phyloP scores from a whole-genome alignment of 2,113 vertebrate species.

The Lathamus discolor region DNA sequence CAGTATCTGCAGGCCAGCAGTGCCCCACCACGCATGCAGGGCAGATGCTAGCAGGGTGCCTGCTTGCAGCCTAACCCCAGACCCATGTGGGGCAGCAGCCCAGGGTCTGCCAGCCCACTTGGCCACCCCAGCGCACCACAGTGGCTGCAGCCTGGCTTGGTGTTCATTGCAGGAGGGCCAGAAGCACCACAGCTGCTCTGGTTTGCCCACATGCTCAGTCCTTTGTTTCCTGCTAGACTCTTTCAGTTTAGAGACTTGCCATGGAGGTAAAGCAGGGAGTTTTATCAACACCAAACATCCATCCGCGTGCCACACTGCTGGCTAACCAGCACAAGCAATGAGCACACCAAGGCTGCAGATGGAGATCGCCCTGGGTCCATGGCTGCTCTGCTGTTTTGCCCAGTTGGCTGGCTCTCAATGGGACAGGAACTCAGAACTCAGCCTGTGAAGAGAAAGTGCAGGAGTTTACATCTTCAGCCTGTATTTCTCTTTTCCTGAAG shows the following conservation, averaged over 20 bases:
- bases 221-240: neutral
- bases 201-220: neutral
- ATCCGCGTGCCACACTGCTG: neutral
- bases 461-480: neutral
- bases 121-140: neutral
- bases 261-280: neutral
- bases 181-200: neutral
- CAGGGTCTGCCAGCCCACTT: neutral
- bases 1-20: neutral
- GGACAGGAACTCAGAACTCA: neutral
- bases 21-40: accelerated
- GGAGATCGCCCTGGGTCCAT: accelerated
- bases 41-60: neutral
- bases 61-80: neutral
- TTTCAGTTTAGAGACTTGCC: neutral
- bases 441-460: neutral
- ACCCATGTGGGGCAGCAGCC: neutral
- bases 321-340: accelerated
- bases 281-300: neutral
- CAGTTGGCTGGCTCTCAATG: neutral
- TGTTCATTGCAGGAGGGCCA: neutral
- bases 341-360: neutral
- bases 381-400: neutral
- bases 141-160: neutral
- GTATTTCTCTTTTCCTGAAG: neutral